Conservation (phyloP, 1,140 invertebrate species). For the Eriocheir sinensis region DNA sequence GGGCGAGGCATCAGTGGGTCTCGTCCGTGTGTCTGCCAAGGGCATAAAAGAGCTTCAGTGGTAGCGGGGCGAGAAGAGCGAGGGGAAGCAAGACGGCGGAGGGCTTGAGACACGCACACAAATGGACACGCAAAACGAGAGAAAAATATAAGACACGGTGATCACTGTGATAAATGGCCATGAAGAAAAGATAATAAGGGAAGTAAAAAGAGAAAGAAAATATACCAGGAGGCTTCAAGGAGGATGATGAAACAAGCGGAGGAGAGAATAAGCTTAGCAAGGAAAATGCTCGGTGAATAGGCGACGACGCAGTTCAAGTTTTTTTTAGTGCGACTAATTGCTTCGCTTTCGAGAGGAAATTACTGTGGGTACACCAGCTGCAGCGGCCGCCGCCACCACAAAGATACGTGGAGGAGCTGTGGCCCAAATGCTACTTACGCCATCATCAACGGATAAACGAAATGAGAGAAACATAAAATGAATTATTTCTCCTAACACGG, state of each 20-base stretch:
- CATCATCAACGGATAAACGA: too few relatives aligned
- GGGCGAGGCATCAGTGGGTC: background rate
- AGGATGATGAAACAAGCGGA: background rate
- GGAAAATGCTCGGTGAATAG: conserved; percentile 44
- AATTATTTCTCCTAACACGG: background rate
- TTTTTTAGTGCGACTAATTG: conserved; percentile 48
- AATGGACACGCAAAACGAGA: too few relatives aligned
- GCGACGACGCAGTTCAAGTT: conserved; percentile 31
- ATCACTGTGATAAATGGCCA: conserved; percentile 33
- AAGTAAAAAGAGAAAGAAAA: background rate
- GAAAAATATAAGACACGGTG: background rate
- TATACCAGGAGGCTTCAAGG: background rate
- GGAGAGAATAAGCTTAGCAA: background rate
- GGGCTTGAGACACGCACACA: too few relatives aligned
- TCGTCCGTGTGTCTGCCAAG: background rate
- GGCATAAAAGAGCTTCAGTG: background rate
- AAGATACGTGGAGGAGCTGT: background rate
- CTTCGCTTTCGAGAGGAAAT: conserved; percentile 36
- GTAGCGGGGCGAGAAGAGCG: background rate
- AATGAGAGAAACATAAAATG: background rate
- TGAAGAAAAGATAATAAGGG: background rate
- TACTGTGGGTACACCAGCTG: conserved; percentile 21
- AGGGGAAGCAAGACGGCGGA: background rate
- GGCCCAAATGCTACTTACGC: background rate
- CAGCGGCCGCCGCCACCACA: background rate